phyloP scores from a whole-genome alignment of 2,797 vertebrate species.

The Takifugu ocellatus region DNA sequence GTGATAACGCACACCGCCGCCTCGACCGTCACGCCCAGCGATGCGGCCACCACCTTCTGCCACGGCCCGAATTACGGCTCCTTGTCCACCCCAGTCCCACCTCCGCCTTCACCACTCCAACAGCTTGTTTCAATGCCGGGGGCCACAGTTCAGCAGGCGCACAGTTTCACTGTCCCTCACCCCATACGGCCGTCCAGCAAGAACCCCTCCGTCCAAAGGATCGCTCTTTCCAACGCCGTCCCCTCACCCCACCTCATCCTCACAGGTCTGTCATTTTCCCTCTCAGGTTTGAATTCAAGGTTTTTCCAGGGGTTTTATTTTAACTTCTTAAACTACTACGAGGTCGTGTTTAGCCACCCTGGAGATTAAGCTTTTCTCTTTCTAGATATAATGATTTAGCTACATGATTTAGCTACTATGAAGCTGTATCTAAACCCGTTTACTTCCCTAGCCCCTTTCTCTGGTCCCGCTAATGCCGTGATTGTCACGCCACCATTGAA shows the following conservation, averaged over 20 bases:
- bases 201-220: conserved; percentile 82
- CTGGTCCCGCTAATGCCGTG: conserved; percentile 82
- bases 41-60: conserved; percentile 81
- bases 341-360: conserved; percentile 18
- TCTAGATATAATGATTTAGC: no score
- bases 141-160: conserved; percentile 53
- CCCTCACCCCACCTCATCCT: conserved; percentile 78
- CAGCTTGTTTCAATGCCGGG: conserved; percentile 59
- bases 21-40: conserved; percentile 74
- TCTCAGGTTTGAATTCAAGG: conserved; percentile 3
- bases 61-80: conserved; percentile 73
- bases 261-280: conserved; percentile 77
- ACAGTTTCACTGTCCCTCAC: conserved; percentile 82
- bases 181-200: conserved; percentile 75
- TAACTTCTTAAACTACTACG: conserved; percentile 23
- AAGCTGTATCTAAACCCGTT: conserved; percentile 1
- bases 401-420: no score
- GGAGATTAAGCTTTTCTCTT: not conserved
- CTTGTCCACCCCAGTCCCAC: conserved; percentile 57
- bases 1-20: conserved; percentile 85
- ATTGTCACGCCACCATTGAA: conserved; percentile 88
- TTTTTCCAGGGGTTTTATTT: not conserved
- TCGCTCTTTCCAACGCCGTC: conserved; percentile 78
- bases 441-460: conserved; percentile 76
- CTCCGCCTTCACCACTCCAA: conserved; percentile 72